These are phyloP conservation scores for Podiceps cristatus DNA, from an alignment of 2,113 vertebrate species.

Conservation along the genomic window DNA sequence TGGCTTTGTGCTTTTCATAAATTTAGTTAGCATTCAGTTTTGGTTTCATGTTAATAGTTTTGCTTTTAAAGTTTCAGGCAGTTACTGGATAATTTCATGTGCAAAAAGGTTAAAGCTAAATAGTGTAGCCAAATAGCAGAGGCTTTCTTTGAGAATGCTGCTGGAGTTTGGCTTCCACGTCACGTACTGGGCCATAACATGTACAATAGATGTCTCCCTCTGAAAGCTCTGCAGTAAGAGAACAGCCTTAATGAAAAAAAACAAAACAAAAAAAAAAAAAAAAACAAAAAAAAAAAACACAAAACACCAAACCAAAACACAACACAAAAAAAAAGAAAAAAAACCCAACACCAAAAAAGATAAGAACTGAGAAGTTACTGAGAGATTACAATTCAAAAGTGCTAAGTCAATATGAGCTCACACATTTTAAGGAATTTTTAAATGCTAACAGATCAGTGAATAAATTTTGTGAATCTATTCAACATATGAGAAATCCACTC, in stretches of 20 bases:
- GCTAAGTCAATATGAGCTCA: neutral
- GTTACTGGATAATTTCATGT: neutral
- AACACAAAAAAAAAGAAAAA: too few species aligned
- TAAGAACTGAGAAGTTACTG: neutral
- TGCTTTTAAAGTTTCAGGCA: constrained; percentile 24
- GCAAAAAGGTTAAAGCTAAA: neutral
- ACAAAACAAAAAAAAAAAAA: neutral
- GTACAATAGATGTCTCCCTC: constrained; percentile 44
- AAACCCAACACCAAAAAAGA: too few species aligned
- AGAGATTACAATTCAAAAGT: neutral
- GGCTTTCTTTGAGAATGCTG: neutral
- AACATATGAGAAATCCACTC: neutral
- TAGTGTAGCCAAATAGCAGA: neutral
- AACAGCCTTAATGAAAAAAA: neutral
- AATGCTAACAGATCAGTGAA: neutral
- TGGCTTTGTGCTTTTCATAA: neutral
- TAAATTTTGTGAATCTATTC: constrained; percentile 10
- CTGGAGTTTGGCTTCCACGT: constrained; percentile 23
- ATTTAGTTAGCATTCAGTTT: neutral
- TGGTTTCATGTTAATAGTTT: constrained; percentile 26
- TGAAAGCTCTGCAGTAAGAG: constrained; percentile 9
- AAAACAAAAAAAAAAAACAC: neutral
- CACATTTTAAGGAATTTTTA: constrained; percentile 29
- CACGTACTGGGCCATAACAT: constrained; percentile 14
- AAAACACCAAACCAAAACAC: too few species aligned